These are phyloP conservation scores for Stramonita haemastoma DNA, from an alignment of 2,888 invertebrate species.

Conservation along the genomic window DNA sequence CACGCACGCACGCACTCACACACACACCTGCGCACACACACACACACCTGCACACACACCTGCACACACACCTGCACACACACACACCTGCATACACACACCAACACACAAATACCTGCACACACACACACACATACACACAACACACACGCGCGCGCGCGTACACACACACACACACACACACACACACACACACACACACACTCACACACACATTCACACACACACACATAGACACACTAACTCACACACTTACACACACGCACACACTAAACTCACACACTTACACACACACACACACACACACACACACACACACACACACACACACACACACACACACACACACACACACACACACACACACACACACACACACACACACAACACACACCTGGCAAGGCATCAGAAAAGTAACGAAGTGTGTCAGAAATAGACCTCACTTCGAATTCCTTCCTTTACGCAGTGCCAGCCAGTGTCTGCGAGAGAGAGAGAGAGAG, in stretches of 20 bases:
- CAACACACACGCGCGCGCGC: not conserved
- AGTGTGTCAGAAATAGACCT: too few relatives aligned
- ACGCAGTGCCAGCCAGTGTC: too few relatives aligned
- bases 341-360: not conserved
- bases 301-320: not conserved
- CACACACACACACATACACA: not conserved
- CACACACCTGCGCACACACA: slow-evolving; percentile 1
- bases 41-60: slow-evolving; percentile 12
- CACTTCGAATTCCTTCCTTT: too few relatives aligned
- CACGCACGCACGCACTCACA: slow-evolving; percentile 12
- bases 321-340: not conserved
- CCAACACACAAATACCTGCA: not conserved
- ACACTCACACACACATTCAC: slow-evolving; percentile 15
- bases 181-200: slow-evolving; percentile 26
- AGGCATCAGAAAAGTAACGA: too few relatives aligned
- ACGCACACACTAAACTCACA: not conserved
- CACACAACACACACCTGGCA: not conserved
- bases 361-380: not conserved
- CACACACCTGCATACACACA: slow-evolving; percentile 31
- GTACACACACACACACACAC: not conserved
- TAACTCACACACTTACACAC: not conserved
- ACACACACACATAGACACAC: slow-evolving; percentile 17
- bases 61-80: slow-evolving; percentile 6
- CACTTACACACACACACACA: not conserved
- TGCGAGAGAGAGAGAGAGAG: too few relatives aligned